Conservation (phyloP, 2,888 invertebrate genomes). For the Griposia aprilina region DNA sequence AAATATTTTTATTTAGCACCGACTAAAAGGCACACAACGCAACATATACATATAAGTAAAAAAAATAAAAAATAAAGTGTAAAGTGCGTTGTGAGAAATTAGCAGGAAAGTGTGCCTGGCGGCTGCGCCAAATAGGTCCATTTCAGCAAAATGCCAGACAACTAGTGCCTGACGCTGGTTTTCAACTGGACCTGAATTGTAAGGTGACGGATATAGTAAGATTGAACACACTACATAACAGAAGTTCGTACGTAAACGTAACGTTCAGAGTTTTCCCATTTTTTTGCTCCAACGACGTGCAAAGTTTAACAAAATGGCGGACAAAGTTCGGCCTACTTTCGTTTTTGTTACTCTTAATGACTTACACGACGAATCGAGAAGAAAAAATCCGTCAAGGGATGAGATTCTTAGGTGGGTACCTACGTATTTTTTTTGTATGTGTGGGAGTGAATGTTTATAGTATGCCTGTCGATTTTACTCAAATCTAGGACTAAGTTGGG, state of each 20-base stretch:
- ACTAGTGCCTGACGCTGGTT: too few species aligned
- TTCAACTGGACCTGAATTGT: too few species aligned
- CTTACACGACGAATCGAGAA: conserved; percentile 38
- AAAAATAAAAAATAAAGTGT: too few species aligned
- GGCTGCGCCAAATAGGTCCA: too few species aligned
- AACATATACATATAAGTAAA: too few species aligned
- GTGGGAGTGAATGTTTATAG: neutral
- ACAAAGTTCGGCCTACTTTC: conserved; percentile 60
- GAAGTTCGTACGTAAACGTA: conserved; percentile 40
- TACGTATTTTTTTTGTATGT: conserved; percentile 25
- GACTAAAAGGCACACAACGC: too few species aligned
- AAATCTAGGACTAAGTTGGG: neutral
- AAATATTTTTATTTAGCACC: too few species aligned
- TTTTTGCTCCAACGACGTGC: conserved; percentile 58
- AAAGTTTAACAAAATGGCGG: conserved; percentile 58
- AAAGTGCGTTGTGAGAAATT: too few species aligned
- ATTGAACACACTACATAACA: conserved; percentile 23
- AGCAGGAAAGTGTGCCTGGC: too few species aligned
- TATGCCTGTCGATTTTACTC: conserved; percentile 18
- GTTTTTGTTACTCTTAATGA: conserved; percentile 67
- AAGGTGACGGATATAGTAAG: too few species aligned
- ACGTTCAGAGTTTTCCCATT: conserved; percentile 52
- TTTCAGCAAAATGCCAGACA: too few species aligned
- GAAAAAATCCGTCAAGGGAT: conserved; percentile 51
- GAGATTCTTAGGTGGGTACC: conserved; percentile 25